Base-by-base conservation (phyloP, 1,140 invertebrate genomes). In the Drosophila jambulina region DNA sequence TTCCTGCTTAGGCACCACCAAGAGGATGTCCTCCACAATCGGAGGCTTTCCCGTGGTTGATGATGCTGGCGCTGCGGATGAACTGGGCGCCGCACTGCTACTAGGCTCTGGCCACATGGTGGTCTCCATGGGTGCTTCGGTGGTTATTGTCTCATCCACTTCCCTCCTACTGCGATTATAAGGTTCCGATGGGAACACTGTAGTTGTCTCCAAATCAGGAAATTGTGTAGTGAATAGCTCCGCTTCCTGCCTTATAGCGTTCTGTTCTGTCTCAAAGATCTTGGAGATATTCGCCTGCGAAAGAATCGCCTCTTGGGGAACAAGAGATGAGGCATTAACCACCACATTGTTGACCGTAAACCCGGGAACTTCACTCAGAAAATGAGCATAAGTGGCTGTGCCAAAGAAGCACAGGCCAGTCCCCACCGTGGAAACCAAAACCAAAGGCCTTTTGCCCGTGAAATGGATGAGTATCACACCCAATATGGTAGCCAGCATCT, bases 381-480 rank as follows among this genome's bases (percentile, higher is more conserved):
- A 91, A 57, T 92, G 78, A 2, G 91, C 85, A 71, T 92, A 93
- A 4, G 91, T 84, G 5, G 91, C 91, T 3, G 91, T 94, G 0
- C 94, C 76, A 0, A 95, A 71, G 62, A 96, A 96, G 75, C 95
- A 95, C 2, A 95, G 8, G 0, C 94, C 95, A 0, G 94, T 95
- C 27, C 94, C 95, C 1, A 93, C 91, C 2, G 96, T 94, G 2
- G 96, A 96, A 9, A 95, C 78, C n/a, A 96, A 94, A 0, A 94
- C 94, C 34, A 97, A 84, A 0, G 94, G 93, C 27, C 96, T 92
- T 83, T 97, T 97, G 3, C 96, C 96, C 0, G 95, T 94, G 70
- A 95, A 95, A 72, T 96, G 95, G 0, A 97, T 95, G 3, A 95
- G 79, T 5, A 94, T 43, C 0, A 96, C 95, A 77, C 96, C 96